phyloP scores from a whole-genome alignment of 2,888 invertebrate species.

The Cryptus armator region DNA sequence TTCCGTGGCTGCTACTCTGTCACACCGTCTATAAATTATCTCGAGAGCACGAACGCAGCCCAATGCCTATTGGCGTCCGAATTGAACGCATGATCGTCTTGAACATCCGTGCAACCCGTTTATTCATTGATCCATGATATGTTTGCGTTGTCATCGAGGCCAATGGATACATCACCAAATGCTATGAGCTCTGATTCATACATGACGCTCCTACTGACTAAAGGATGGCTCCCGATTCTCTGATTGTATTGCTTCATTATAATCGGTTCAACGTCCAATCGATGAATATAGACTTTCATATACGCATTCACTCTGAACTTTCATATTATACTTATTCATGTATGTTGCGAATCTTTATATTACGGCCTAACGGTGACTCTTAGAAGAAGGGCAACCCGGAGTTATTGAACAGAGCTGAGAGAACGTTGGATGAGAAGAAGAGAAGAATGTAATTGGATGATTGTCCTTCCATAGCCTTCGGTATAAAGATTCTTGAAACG shows the following conservation, averaged over 20 bases:
- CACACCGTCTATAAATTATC: constrained; percentile 56
- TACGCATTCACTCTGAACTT: background rate
- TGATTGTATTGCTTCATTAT: background rate
- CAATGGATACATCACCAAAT: background rate
- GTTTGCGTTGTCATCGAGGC: background rate
- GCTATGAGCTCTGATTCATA: background rate
- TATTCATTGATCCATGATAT: constrained; percentile 29
- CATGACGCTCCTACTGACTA: background rate
- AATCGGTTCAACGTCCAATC: background rate
- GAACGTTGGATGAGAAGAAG: constrained; percentile 15
- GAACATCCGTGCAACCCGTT: constrained; percentile 13
- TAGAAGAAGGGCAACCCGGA: constrained; percentile 13
- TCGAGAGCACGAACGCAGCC: constrained; percentile 12
- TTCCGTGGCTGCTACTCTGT: constrained; percentile 13
- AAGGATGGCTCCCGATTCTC: background rate
- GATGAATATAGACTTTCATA: background rate
- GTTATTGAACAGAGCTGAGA: constrained; percentile 42
- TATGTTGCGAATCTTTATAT: background rate
- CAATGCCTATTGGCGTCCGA: constrained; percentile 4
- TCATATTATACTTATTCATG: background rate
- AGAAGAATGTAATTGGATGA: constrained; percentile 24
- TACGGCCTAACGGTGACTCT: background rate
- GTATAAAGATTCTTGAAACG: constrained; percentile 34
- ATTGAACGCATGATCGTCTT: constrained; percentile 40
- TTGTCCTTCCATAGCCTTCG: constrained; percentile 32